Evolutionary conservation across 1,140 invertebrate species (phyloP), one percentile per base, ranked within the genome.

Genomic region (Kradibia gibbosae): DNA sequence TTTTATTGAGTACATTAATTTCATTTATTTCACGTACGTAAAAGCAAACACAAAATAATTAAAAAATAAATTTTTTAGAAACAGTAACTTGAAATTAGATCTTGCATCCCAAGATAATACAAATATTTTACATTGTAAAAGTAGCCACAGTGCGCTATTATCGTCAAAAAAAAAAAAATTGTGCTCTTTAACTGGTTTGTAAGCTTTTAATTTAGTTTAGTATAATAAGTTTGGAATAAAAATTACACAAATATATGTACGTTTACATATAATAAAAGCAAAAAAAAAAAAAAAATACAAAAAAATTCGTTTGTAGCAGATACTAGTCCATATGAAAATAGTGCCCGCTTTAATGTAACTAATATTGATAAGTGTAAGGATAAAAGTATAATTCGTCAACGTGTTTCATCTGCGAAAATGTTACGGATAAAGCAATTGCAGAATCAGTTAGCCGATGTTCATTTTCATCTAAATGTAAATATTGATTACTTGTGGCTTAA

Each of bases 391-490:
- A 92, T 96, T 31, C 92, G 93, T 34, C 95, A 96, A 87, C 91
- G 95, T 39, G 93, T 96, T 73, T 89, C 95, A 78, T 96, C 95
- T 0, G 95, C 95, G 3, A 95, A 95, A 90, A 93, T 95, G 83
- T 90, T 96, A 78, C 92, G 94, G 42, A 91, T 95, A 2, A 95
- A 95, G 86, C 93, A 95, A 78, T 88, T 96, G 67, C 95, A 96
- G 90, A 96, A 95, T 89, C 95, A 96, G 89, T 86, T 96, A 73
- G 93, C 95, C 42, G 95, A 96, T 90, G 95, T 95, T 17, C 95
- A 96, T 87, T 95, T 93, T 84, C 95, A 95, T 88, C 92, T 96
- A 42, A 93, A 95, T 88, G 95, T 95, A 89, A 90, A 87, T 89
- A 77, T 80, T 28, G 50, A 73, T 79, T 11, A 31, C 57, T 75